These are phyloP conservation scores for Pelobates fuscus DNA, from an alignment of 2,113 vertebrate species.

Conservation along the genomic window DNA sequence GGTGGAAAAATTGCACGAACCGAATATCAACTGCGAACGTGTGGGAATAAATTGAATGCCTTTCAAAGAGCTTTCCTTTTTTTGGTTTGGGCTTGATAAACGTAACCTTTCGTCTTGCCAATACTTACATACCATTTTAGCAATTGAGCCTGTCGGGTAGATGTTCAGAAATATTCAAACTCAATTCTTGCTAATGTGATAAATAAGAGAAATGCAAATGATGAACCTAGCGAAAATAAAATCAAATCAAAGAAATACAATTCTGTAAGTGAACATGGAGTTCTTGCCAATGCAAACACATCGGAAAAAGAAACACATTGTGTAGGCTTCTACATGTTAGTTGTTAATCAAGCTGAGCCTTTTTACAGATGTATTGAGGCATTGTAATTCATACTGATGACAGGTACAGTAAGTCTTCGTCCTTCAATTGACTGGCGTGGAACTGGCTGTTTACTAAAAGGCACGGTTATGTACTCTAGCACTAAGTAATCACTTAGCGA, in stretches of 20 bases:
- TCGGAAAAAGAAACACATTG: constrained; percentile 66
- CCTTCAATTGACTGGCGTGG: constrained; percentile 58
- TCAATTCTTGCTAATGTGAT: constrained; percentile 64
- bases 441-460: constrained; percentile 21
- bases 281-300: constrained; percentile 71
- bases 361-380: constrained; percentile 70
- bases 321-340: constrained; percentile 68
- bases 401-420: constrained; percentile 64
- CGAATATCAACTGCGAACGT: neutral
- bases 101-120: no score
- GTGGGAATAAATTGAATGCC: neutral
- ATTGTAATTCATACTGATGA: constrained; percentile 60
- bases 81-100: constrained; percentile 42
- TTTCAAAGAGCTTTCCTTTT: neutral
- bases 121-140: constrained; percentile 61
- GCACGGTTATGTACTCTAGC: no score
- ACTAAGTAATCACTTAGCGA: neutral
- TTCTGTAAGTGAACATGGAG: constrained; percentile 56
- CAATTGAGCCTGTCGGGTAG: constrained; percentile 53
- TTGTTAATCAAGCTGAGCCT: constrained; percentile 69
- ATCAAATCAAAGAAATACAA: constrained; percentile 51
- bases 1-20: neutral
- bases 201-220: constrained; percentile 63
- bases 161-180: constrained; percentile 58
- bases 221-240: constrained; percentile 58